A percentile compares a stretch with the other conserved stretches of the same genome.
Conservation (phyloP, 92 coral and sea anemone genomes). For the Parazoanthus swiftii region DNA sequence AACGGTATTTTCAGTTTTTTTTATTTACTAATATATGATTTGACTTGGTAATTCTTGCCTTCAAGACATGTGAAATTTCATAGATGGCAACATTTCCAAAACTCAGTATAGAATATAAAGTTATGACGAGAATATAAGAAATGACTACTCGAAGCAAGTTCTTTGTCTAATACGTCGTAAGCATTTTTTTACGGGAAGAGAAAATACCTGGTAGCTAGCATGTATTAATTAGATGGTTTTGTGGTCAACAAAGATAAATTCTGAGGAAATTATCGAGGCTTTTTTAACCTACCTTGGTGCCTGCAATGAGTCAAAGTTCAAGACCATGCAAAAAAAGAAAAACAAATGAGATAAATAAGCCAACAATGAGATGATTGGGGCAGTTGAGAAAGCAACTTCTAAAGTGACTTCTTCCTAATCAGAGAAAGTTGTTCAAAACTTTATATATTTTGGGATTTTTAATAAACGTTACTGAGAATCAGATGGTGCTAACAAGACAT, state of each 20-base stretch:
- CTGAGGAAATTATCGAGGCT: not conserved
- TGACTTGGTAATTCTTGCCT: not conserved
- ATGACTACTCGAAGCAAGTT: no score
- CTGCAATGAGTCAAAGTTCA: not conserved
- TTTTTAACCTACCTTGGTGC: not conserved
- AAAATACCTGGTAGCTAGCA: not conserved
- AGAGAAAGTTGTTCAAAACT: not conserved
- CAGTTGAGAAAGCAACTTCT: not conserved
- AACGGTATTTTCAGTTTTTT: no score
- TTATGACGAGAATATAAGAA: no score
- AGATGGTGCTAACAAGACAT: no score
- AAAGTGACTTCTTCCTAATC: no score
- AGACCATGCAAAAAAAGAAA: not conserved
- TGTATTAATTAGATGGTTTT: no score
- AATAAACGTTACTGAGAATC: no score
- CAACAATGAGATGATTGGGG: not conserved
- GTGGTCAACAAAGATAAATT: not conserved
- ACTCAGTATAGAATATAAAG: no score
- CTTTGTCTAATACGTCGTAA: not conserved
- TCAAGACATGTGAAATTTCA: not conserved
- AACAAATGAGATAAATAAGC: not conserved
- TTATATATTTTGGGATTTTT: not conserved
- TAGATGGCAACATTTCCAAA: no score
- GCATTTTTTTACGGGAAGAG: not conserved
- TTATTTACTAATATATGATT: no score